Evolutionary conservation across 2,888 invertebrate genomes (phyloP), one percentile per base, ranked within the genome.

Genomic region (Philonicus albiceps): DNA sequence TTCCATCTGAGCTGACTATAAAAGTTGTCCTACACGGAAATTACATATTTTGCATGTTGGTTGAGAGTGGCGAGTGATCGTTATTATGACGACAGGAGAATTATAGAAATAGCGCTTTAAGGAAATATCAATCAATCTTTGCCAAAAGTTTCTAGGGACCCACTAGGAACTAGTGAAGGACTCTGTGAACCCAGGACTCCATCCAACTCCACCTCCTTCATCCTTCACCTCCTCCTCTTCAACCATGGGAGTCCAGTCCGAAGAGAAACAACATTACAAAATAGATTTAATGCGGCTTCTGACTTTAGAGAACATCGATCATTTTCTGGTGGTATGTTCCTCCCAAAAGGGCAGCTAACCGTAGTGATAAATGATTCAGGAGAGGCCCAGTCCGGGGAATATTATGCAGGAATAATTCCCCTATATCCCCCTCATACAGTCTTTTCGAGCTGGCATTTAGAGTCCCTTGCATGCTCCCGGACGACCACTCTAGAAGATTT

Each of bases 231-330:
- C 34, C 34, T 34, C 34, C 34, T 34, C 34, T 5, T n/a, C 3
- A 5, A 31, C 40, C 16, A 43, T 11, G 11, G n/a, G n/a, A n/a
- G 40, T 13, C 27, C 22, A 22, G 19, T 8, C 27, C 2, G 27
- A 5, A 49, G n/a, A 27, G 73, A 73, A 84, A n/a, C 72, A 75
- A n/a, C 53, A 85, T 85, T 85, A 85, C 75, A 75, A 85, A 85
- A 85, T 85, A 75, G 74, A 75, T 85, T 75, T 85, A 75, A 85
- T 85, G 85, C 75, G 85, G 75, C 85, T 85, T 75, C 75, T 85
- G 85, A 85, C 85, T 85, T 85, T 75, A 74, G 19, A 53, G 85
- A 85, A 85, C 85, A 85, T 85, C 85, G 85, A 85, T 85, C 85
- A 85, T 85, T 75, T 85, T 75, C 74, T 75, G 31, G 19, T 84